These are phyloP conservation scores for Archips crataeganus DNA, from an alignment of 2,888 invertebrate genomes.

Conservation along the genomic window DNA sequence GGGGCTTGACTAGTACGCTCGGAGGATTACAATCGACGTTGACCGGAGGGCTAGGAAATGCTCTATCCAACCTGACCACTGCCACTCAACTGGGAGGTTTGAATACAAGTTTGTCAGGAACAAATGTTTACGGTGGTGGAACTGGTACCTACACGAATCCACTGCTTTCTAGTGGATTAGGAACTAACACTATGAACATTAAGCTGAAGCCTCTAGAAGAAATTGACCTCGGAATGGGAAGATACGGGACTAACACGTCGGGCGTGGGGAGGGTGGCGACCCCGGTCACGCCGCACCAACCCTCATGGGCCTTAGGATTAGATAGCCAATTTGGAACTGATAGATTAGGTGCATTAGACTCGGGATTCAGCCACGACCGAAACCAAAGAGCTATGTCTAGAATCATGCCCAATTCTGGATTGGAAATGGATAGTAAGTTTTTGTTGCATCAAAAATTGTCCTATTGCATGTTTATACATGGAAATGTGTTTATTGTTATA, in stretches of 20 bases:
- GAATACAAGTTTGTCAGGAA: constrained; percentile 74
- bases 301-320: constrained; percentile 86
- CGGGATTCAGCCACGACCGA: constrained; percentile 86
- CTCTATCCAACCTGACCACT: constrained; percentile 73
- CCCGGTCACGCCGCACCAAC: constrained; percentile 88
- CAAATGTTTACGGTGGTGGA: constrained; percentile 70
- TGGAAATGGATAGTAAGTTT: constrained; percentile 79
- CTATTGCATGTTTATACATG: not conserved
- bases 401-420: constrained; percentile 78
- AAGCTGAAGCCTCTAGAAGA: constrained; percentile 91
- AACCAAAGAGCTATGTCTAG: constrained; percentile 85
- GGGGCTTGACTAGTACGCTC: constrained; percentile 74
- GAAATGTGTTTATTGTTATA: constrained; percentile 16
- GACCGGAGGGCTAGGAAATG: constrained; percentile 75
- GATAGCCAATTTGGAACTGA: constrained; percentile 87
- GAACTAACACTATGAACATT: constrained; percentile 86
- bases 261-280: constrained; percentile 85
- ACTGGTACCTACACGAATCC: constrained; percentile 88
- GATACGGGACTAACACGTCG: constrained; percentile 79
- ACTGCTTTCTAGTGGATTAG: constrained; percentile 85
- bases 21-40: constrained; percentile 77
- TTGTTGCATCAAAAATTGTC: constrained; percentile 19
- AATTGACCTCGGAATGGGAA: constrained; percentile 88
- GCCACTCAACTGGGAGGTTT: constrained; percentile 75
- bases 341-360: constrained; percentile 83